Evolutionary conservation across 2,888 invertebrate genomes (phyloP).

Genomic region (Drosophila paramelanica): DNA sequence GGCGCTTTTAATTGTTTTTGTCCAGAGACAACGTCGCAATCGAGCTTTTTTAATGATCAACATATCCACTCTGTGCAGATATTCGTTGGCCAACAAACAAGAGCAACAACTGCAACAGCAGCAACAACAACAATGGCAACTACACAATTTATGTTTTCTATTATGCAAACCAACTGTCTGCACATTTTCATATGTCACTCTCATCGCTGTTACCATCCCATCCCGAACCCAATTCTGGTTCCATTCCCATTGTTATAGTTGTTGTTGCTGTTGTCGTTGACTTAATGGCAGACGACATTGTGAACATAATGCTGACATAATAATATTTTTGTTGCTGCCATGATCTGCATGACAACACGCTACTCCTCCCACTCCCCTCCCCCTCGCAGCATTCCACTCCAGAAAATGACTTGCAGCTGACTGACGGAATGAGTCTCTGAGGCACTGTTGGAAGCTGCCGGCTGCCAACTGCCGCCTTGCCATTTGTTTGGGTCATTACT

Average conservation of each 20-base stretch:
- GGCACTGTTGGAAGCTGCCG: slow-evolving; percentile 34
- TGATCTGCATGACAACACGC: slow-evolving; percentile 68
- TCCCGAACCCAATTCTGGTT: not conserved
- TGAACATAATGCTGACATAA: slow-evolving; percentile 77
- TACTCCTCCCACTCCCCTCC: slow-evolving; percentile 3
- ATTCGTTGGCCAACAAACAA: slow-evolving; percentile 30
- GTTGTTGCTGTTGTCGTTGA: slow-evolving; percentile 53
- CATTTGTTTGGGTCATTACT: slow-evolving; percentile 75
- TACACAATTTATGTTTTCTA: slow-evolving; percentile 71
- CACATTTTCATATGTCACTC: slow-evolving; percentile 60
- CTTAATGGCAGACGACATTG: slow-evolving; percentile 77
- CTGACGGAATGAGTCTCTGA: slow-evolving; percentile 28
- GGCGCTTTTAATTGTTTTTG: not conserved
- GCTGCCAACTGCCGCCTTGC: slow-evolving; percentile 60
- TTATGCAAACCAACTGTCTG: slow-evolving; percentile 59
- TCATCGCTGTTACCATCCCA: slow-evolving; percentile 2
- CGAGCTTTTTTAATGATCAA: slow-evolving; percentile 14
- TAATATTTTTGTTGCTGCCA: slow-evolving; percentile 71
- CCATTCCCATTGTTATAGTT: slow-evolving; percentile 34
- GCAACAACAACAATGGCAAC: slow-evolving; percentile 15
- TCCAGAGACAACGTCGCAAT: not conserved
- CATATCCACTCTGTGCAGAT: slow-evolving; percentile 7
- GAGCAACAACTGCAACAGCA: not conserved
- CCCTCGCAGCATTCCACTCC: not conserved
- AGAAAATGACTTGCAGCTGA: slow-evolving; percentile 49